Base-by-base conservation (phyloP, 2,888 invertebrate genomes). In the Aphrophora alni region DNA sequence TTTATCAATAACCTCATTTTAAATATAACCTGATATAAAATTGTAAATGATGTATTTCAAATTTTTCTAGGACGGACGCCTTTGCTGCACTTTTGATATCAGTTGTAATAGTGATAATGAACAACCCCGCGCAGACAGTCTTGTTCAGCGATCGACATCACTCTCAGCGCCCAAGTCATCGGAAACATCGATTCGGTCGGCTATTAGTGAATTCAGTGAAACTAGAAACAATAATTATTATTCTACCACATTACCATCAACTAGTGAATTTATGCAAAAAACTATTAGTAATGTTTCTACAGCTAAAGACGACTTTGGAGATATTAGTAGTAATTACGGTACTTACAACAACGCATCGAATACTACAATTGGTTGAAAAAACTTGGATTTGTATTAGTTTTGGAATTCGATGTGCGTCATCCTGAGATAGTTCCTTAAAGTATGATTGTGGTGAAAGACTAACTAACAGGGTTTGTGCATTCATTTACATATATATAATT, bases 11-110 rank as follows among this genome's bases (percentile, higher is more conserved):
- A 33, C 33, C 3, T 33, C 8, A 33, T 8, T 33, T 33, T 33
- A 33, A 33, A 33, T 33, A 33, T 33, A 33, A 33, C 33, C 33
- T 33, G 33, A 33, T 33, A 5, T 3, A 5, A 5, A 5, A 59
- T 21, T 21, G 21, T 59, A 59, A 59, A 59, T 59, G 21, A 59
- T 71, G 28, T 71, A 26, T n/a, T n/a, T 73, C 1, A 51, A 27
- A 26, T 33, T 74, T 71, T 79, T 79, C 83, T 87, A 90, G 90
- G 89, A 89, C 87, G 89, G 89, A 87, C 88, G 88, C 87, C 88
- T 90, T 87, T 89, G 89, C 88, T 90, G 90, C 87, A 89, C 88
- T 88, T 89, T 89, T 88, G 89, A 89, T 88, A 88, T 88, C 87
- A 87, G 88, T 87, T 90, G 90, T 86, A 86, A 87, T 85, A 84